A percentile compares a stretch with the other conserved stretches of the same genome.
Conservation (phyloP, 2,113 vertebrate genomes). For the Pseudopodoces humilis region DNA sequence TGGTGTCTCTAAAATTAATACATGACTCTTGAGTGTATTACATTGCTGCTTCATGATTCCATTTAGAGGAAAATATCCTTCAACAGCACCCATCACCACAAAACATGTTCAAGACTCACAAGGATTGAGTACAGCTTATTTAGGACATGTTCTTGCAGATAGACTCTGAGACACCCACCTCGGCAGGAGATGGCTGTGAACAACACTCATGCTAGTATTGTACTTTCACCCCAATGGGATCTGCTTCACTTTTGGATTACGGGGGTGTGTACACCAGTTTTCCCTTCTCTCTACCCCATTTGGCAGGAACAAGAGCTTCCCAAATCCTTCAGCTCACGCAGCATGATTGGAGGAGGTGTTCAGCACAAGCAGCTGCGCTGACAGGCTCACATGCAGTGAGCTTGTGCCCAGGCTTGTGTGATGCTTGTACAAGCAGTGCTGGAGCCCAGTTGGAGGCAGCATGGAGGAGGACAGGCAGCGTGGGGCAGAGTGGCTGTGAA, state of each 20-base stretch:
- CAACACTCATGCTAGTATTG: not conserved
- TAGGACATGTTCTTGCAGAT: not conserved
- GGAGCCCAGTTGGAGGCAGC: not conserved
- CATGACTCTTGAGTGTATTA: not conserved
- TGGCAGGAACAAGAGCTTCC: not conserved
- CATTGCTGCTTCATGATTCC: not conserved
- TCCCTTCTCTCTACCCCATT: not conserved
- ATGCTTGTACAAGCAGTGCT: not conserved
- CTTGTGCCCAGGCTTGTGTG: rapidly evolving
- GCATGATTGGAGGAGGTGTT: not conserved
- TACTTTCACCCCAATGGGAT: not conserved
- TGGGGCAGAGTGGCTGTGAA: not conserved
- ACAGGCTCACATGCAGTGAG: rapidly evolving
- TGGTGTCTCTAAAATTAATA: not conserved
- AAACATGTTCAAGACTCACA: not conserved
- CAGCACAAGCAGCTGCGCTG: not conserved
- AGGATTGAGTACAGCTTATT: not conserved
- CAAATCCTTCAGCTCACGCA: not conserved
- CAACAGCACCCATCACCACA: not conserved
- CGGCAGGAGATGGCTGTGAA: not conserved
- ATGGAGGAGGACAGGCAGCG: rapidly evolving
- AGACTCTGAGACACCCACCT: not conserved
- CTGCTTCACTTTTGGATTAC: not conserved
- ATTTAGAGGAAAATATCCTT: not conserved
- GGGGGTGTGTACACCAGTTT: not conserved